These are phyloP conservation scores for Cotesia vestalis DNA, from an alignment of 1,140 invertebrate species.

Conservation along the genomic window DNA sequence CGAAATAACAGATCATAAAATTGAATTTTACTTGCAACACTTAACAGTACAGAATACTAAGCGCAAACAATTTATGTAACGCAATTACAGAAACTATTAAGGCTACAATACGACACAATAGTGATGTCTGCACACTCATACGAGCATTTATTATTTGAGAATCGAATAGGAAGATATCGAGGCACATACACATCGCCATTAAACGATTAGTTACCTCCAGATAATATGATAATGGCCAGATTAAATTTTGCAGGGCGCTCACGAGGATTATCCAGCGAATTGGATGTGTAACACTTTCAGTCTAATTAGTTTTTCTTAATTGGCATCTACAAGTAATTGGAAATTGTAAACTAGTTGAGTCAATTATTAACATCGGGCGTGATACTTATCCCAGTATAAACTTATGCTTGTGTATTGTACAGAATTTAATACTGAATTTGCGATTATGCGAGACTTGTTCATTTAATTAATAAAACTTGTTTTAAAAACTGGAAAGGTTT, in stretches of 20 bases:
- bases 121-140: not conserved
- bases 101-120: too few relatives aligned
- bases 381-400: too few relatives aligned
- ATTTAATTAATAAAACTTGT: too few relatives aligned
- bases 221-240: conserved; percentile 40
- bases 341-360: conserved; percentile 33
- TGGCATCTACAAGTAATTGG: conserved; percentile 40
- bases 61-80: not conserved
- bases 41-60: too few relatives aligned
- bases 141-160: conserved; percentile 10
- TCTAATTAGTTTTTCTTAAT: conserved; percentile 45
- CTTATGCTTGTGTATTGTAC: too few relatives aligned
- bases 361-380: too few relatives aligned
- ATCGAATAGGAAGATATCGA: conserved; percentile 20
- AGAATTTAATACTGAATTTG: too few relatives aligned
- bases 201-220: conserved; percentile 38
- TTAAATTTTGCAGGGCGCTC: conserved; percentile 39
- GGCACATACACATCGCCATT: conserved; percentile 30
- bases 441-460: too few relatives aligned
- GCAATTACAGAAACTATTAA: conserved; percentile 7
- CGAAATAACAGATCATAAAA: too few relatives aligned
- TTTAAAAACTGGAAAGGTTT: too few relatives aligned
- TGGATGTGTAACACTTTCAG: conserved; percentile 16
- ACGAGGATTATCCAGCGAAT: conserved; percentile 38
- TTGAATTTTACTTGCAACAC: too few relatives aligned